Evolutionary conservation across 2,797 vertebrate genomes (phyloP).

Genomic region (Siniperca scherzeri): DNA sequence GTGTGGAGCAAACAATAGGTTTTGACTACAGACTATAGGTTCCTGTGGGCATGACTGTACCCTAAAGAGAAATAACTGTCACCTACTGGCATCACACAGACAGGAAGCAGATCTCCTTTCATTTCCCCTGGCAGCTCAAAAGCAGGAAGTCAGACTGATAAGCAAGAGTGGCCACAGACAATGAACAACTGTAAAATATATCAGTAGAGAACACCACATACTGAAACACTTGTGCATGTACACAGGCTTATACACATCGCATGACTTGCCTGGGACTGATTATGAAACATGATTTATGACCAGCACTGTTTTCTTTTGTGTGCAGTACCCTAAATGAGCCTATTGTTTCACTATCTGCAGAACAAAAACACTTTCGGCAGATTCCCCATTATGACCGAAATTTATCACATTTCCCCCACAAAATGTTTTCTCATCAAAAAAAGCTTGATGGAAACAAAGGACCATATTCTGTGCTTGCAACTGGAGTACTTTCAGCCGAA

Average conservation of each 20-base stretch:
- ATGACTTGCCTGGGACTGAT: slow-evolving; percentile 10
- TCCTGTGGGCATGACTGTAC: slow-evolving; percentile 20
- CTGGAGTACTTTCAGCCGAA: slow-evolving; percentile 20
- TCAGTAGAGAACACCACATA: slow-evolving; percentile 16
- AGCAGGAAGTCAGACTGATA: slow-evolving; percentile 72
- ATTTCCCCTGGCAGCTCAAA: slow-evolving; percentile 55
- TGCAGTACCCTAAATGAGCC: slow-evolving; percentile 43
- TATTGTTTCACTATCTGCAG: slow-evolving; percentile 64
- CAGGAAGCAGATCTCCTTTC: slow-evolving; percentile 73
- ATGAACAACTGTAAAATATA: slow-evolving; percentile 34
- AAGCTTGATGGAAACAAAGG: slow-evolving; percentile 52
- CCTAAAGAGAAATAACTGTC: slow-evolving; percentile 46
- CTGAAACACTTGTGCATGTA: slow-evolving; percentile 18
- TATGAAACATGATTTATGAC: slow-evolving; percentile 54
- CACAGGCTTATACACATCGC: background rate
- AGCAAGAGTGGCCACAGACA: slow-evolving; percentile 51
- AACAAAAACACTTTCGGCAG: slow-evolving; percentile 42
- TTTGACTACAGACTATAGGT: background rate
- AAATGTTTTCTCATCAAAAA: slow-evolving; percentile 62
- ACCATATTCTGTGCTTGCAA: slow-evolving; percentile 24
- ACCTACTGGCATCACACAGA: slow-evolving; percentile 43
- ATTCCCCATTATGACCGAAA: slow-evolving; percentile 34
- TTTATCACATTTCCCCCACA: slow-evolving; percentile 53
- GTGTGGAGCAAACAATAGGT: slow-evolving; percentile 13
- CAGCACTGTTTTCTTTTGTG: slow-evolving; percentile 44